These are phyloP conservation scores for Cyanistes caeruleus DNA, from an alignment of 2,113 vertebrate genomes.

Conservation along the genomic window DNA sequence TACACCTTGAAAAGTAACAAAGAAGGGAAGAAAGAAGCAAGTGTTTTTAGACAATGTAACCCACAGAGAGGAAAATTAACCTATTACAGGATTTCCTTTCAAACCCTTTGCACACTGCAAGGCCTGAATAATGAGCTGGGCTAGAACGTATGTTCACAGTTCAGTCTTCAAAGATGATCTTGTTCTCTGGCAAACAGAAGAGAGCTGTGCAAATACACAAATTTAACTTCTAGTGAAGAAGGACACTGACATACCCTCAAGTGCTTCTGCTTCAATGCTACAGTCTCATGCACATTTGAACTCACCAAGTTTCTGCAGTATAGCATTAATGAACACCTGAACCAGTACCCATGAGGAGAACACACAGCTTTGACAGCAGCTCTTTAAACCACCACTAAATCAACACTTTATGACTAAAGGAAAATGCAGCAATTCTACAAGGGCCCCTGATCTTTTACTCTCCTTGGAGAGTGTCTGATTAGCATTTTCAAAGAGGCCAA, in stretches of 20 bases:
- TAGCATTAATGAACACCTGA: not conserved
- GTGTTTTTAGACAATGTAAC: not conserved
- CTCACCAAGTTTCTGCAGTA: not conserved
- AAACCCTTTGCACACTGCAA: not conserved
- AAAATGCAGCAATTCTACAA: not conserved
- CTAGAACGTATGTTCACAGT: not conserved
- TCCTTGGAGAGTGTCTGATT: not conserved
- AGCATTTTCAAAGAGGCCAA: not conserved
- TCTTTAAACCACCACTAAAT: not conserved
- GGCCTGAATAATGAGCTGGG: not conserved
- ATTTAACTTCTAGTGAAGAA: not conserved
- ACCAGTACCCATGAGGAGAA: not conserved
- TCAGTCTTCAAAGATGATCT: not conserved
- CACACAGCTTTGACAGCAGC: not conserved
- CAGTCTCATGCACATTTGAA: not conserved
- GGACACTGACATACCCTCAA: not conserved
- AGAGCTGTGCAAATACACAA: not conserved
- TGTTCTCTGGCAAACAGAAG: not conserved
- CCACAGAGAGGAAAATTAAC: conserved; percentile 36
- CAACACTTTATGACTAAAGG: not conserved
- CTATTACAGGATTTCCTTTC: conserved; percentile 29
- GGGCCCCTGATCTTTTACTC: not conserved
- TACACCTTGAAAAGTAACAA: not conserved
- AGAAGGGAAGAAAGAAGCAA: not conserved
- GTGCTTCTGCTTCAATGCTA: not conserved